These are phyloP conservation scores for Spilogale gracilis DNA, from an alignment of 2,113 vertebrate species.

Conservation along the genomic window DNA sequence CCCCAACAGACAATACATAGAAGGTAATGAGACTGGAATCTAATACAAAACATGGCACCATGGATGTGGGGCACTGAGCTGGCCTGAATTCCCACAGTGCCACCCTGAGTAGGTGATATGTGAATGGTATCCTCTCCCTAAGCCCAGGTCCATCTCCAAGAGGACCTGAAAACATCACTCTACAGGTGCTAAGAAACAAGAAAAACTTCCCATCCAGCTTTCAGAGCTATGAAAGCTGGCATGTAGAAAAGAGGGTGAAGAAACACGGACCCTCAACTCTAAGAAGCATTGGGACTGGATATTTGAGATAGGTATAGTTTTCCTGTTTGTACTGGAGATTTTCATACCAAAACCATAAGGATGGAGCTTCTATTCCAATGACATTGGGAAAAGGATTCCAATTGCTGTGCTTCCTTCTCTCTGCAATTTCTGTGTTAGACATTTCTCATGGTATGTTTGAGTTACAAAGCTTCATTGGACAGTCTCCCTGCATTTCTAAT, in stretches of 20 bases:
- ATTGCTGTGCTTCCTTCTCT: background rate
- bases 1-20: background rate
- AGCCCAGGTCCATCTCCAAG: background rate
- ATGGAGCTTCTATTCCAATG: conserved; percentile 60
- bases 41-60: background rate
- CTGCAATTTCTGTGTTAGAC: conserved; percentile 2
- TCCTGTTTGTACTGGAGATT: conserved; percentile 62
- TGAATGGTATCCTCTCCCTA: background rate
- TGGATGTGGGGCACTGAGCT: background rate
- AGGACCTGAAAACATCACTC: background rate
- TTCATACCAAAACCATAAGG: conserved; percentile 67
- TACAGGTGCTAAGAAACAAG: background rate
- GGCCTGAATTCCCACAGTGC: background rate
- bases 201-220: background rate
- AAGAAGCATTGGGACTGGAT: background rate
- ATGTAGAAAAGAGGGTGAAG: background rate
- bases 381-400: background rate
- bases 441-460: conserved; percentile 71
- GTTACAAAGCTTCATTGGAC: conserved; percentile 55
- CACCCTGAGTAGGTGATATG: background rate
- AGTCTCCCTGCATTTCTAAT: background rate
- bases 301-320: background rate
- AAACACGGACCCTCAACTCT: background rate
- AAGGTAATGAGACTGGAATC: background rate
- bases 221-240: background rate